phyloP scores from a whole-genome alignment of 2,113 vertebrate genomes.

The Tinamus guttatus region DNA sequence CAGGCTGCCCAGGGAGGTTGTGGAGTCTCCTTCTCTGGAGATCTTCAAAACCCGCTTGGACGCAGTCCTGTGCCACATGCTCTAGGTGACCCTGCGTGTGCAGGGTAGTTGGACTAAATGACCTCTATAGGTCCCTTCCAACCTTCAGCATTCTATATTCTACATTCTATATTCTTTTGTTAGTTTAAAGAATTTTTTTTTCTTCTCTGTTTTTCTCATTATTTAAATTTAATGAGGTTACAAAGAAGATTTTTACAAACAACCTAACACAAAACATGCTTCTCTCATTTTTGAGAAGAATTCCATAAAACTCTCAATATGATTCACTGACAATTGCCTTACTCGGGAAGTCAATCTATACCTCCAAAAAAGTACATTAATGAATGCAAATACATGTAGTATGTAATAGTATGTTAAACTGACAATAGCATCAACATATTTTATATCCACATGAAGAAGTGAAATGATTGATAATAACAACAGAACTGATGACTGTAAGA shows the following conservation, averaged over 20 bases:
- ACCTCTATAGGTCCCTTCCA: no score
- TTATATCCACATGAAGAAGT: background rate
- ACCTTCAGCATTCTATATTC: no score
- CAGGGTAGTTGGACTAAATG: no score
- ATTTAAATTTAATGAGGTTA: background rate
- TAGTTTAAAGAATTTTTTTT: background rate
- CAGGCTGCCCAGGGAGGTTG: no score
- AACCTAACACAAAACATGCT: background rate
- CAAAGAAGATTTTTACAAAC: background rate
- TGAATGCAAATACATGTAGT: no score
- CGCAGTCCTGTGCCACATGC: no score
- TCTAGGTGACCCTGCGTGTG: no score
- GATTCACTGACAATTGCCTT: background rate
- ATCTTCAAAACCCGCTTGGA: no score
- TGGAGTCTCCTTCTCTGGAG: no score
- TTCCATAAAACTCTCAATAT: background rate
- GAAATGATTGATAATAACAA: background rate
- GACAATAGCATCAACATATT: background rate
- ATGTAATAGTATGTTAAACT: background rate
- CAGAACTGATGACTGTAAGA: background rate
- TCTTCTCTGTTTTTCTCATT: background rate
- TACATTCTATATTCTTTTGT: no score
- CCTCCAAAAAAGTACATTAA: background rate
- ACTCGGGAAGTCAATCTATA: background rate
- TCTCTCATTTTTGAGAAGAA: background rate